Base-by-base conservation (phyloP, 2,888 invertebrate genomes). In the Criorhina ranunculi region DNA sequence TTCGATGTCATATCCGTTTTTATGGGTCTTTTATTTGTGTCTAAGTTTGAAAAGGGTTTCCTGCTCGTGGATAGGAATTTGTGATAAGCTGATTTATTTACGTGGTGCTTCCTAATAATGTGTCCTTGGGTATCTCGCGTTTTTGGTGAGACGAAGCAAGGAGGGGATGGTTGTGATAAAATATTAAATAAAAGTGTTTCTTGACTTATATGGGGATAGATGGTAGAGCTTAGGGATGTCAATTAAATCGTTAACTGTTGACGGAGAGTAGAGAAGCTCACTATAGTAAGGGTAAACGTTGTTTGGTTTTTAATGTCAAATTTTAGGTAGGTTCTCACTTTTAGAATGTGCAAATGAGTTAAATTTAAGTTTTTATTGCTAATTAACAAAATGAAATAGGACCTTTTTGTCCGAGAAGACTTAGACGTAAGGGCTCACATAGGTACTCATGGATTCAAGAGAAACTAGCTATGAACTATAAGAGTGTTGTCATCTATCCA, bases 1-100 rank as follows among this genome's bases (percentile, higher is more conserved):
- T 60, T 42, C 24, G 60, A 69, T 69, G 59, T 77, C 67, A 77
- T 69, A 69, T 77, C 49, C 77, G 24, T 51, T 67, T 76, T 76
- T 76, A 76, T 76, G 67, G 40, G 31, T 29, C 59, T 35, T 67
- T 76, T 60, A 77, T 69, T 77, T 67, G 51, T 42, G 51, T 53
- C 51, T 60, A 69, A 33, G 77, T 60, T 77, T 51, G 53, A 24
- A 77, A 77, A 60, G 77, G 67, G 40, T 64, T 59, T 37, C 37
- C 55, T 64, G 5, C 29, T 44, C 37, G 37, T 49, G 76, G 67
- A 76, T 67, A 51, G 51, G 42, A 51, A 57, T 51, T 60, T 49
- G 42, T 59, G 67, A 67, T 77, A 77, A 69, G 60, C 77, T 69
- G 76, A 75, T 75, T 75, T 67, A 60, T 67, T 51, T 44, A 60